phyloP scores from a whole-genome alignment of 2,888 invertebrate genomes.

The Theretra japonica region DNA sequence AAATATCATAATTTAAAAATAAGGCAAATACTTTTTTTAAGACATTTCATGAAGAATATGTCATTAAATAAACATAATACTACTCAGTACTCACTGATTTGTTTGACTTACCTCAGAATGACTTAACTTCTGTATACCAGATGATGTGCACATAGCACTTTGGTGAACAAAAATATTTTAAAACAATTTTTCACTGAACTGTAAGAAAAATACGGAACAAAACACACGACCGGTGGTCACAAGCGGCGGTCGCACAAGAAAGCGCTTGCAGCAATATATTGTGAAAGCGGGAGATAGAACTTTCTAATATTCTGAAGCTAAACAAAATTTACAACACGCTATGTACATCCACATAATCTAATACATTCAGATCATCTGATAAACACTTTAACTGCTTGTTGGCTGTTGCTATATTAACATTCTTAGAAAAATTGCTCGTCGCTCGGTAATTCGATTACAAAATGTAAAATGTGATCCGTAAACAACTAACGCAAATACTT shows the following conservation, averaged over 20 bases:
- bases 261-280: background rate
- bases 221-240: background rate
- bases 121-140: background rate
- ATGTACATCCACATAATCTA: background rate
- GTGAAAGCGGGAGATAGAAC: conserved; percentile 18
- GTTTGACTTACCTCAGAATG: background rate
- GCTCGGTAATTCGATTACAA: background rate
- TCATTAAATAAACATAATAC: too few species aligned
- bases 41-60: too few species aligned
- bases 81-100: background rate
- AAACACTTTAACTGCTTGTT: background rate
- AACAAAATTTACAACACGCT: background rate
- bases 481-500: too few species aligned
- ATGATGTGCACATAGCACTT: conserved; percentile 17
- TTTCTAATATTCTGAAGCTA: conserved; percentile 27
- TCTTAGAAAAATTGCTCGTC: background rate
- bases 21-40: too few species aligned
- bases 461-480: background rate
- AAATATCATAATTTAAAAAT: too few species aligned
- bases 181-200: background rate
- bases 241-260: background rate
- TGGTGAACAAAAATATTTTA: background rate
- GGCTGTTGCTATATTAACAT: background rate
- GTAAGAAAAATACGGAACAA: background rate
- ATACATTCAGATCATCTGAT: background rate